Evolutionary conservation across 2,113 vertebrate genomes (phyloP).

Genomic region (Silurus glanis): DNA sequence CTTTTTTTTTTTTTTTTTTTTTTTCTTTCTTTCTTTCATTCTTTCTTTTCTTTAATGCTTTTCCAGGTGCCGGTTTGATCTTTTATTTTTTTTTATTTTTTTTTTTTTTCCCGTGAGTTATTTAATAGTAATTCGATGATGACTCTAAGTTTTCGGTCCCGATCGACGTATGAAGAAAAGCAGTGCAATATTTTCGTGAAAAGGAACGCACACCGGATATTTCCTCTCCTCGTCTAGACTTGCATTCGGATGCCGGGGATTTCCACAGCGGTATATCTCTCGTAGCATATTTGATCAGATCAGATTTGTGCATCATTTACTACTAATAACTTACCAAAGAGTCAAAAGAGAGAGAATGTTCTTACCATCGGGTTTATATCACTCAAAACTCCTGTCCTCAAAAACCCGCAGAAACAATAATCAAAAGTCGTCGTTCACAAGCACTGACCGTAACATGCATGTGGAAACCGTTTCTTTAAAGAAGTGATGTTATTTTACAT

Average conservation of each 20-base stretch:
- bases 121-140: neutral
- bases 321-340: neutral
- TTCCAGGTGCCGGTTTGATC: slow-evolving; percentile 17
- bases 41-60: neutral
- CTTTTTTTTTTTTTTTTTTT: neutral
- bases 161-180: neutral
- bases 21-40: neutral
- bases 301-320: neutral
- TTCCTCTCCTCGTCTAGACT: neutral
- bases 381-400: no score
- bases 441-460: neutral
- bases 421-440: no score
- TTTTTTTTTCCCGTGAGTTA: neutral
- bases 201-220: neutral
- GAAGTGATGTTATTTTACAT: neutral
- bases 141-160: slow-evolving; percentile 13
- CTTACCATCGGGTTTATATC: neutral
- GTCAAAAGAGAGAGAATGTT: neutral
- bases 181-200: slow-evolving; percentile 40
- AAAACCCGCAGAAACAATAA: no score
- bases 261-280: neutral
- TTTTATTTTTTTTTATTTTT: slow-evolving; percentile 23
- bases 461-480: neutral
- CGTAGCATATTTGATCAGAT: neutral
- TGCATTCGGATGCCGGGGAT: neutral